Evolutionary conservation across 2,113 vertebrate species (phyloP).

Genomic region (Donacobius atricapilla): DNA sequence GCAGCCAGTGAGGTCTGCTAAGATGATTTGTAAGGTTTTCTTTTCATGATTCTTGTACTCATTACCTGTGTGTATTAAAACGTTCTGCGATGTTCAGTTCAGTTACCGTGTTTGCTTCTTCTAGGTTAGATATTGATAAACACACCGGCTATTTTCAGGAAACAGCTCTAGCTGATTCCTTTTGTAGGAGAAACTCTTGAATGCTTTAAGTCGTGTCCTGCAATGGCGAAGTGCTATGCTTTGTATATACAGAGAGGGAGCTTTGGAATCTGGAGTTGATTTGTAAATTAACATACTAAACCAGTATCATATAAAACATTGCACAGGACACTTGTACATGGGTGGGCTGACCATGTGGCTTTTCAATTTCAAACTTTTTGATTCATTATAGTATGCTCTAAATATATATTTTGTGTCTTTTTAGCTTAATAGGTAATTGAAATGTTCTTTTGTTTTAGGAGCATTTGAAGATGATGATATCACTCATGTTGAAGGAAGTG

Average conservation of each 20-base stretch:
- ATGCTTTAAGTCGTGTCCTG: background rate
- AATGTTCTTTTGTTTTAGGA: conserved; percentile 66
- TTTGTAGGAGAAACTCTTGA: background rate
- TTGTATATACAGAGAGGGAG: background rate
- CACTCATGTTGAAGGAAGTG: conserved; percentile 93
- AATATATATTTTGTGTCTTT: background rate
- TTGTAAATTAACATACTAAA: background rate
- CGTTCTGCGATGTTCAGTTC: background rate
- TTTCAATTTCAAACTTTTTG: background rate
- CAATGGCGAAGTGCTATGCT: background rate
- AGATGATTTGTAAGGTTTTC: conserved; percentile 35
- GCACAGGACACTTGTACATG: background rate
- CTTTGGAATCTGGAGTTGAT: background rate
- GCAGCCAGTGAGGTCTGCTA: background rate
- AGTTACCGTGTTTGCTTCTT: background rate
- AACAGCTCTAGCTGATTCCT: background rate
- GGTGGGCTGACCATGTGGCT: background rate
- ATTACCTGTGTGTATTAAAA: background rate
- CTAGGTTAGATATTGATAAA: background rate
- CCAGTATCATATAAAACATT: background rate
- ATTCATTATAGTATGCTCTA: background rate
- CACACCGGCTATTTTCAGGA: background rate
- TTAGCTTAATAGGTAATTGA: conserved; percentile 13
- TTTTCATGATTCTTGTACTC: background rate
- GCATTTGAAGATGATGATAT: conserved; percentile 98